Evolutionary conservation across 2,888 invertebrate genomes (phyloP), one percentile per base, ranked within the genome.

Genomic region (Mythimna impura): DNA sequence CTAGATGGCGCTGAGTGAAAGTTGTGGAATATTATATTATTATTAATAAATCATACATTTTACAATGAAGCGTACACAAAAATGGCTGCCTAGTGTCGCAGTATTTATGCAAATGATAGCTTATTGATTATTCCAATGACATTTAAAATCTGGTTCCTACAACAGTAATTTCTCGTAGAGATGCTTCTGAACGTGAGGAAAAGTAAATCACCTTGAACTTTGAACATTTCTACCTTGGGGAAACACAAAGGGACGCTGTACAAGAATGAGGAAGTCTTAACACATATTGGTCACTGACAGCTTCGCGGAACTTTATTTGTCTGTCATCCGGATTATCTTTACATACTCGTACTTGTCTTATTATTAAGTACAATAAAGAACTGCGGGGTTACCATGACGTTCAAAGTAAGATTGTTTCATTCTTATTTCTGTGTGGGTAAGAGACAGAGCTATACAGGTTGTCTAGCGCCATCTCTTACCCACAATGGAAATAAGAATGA

Each of bases 131-230:
- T 68, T 68, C 71, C 30, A 66, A 64, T 72, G 71, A 63, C 81
- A 76, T 82, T 82, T 73, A 76, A 83, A 76, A 83, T 68, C 71
- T 62, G 47, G 70, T 71, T 66, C 25, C 54, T 65, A 66, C 57
- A 60, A 62, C 63, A 67, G 66, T 54, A 47, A 50, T 64, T 61
- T 63, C 65, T 61, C 52, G 14, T 67, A 43, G 57, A 73, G 67
- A 73, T 65, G 63, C 17, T 58, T 72, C 54, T 30, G 60, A 55
- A 14, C 17, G 47, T 22, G 40, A 52, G 64, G 55, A 80, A 86
- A 81, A 76, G 72, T 73, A 55, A 61, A 22, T 68, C 50, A 55
- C 85, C 85, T 79, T 85, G 85, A 84, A 61, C 72, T 85, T 66
- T 73, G 22, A 22, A 65, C 22, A 62, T 75, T 82, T 78, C 80